Evolutionary conservation across 1,140 invertebrate species (phyloP).

Genomic region (Tetramorium alpestre): DNA sequence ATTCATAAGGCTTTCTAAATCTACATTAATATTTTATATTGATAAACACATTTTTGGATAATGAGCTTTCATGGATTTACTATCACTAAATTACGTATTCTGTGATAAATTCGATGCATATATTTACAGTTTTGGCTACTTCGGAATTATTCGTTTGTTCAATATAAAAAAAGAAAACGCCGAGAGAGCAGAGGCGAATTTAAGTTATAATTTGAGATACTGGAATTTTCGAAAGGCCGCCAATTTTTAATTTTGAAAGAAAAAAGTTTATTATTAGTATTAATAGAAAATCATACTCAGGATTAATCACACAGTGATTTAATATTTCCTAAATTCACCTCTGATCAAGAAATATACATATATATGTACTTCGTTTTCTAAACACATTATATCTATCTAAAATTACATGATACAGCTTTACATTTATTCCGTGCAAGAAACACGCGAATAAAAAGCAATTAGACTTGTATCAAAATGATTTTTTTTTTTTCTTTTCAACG

Average conservation of each 20-base stretch:
- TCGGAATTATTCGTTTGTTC: conserved; percentile 12
- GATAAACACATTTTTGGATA: background rate
- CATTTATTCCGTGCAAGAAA: background rate
- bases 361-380: background rate
- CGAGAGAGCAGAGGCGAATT: background rate
- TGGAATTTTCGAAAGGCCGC: background rate
- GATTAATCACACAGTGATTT: background rate
- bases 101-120: conserved; percentile 8
- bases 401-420: background rate
- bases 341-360: background rate
- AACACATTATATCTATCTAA: background rate
- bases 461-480: background rate
- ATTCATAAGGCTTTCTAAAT: conserved; percentile 14
- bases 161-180: background rate
- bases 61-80: background rate
- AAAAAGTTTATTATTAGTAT: background rate
- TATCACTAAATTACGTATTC: background rate
- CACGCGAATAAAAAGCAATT: background rate
- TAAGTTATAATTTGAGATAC: background rate
- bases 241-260: background rate
- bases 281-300: background rate
- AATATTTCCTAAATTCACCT: background rate
- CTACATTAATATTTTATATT: conserved; percentile 18
- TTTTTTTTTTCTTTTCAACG: background rate
- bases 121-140: conserved; percentile 26